phyloP scores from a whole-genome alignment of 2,797 vertebrate species.

The Eupleurogrammus muticus region DNA sequence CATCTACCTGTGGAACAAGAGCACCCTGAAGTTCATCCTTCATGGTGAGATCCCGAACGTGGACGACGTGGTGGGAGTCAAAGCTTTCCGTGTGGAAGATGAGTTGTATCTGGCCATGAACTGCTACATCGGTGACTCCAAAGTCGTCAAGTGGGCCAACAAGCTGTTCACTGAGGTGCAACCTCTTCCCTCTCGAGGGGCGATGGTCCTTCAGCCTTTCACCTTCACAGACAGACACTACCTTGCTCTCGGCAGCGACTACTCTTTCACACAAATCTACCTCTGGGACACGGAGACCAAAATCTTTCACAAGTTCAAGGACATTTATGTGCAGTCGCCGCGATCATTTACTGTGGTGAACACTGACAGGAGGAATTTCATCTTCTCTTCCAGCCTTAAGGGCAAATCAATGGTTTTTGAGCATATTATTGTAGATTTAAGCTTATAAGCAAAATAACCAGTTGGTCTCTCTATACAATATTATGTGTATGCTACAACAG shows the following conservation, averaged over 20 bases:
- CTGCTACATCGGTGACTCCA: conserved; percentile 97
- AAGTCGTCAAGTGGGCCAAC: conserved; percentile 92
- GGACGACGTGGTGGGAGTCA: conserved; percentile 94
- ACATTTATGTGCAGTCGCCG: conserved; percentile 96
- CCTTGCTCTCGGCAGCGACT: conserved; percentile 96
- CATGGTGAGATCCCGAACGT: conserved; percentile 91
- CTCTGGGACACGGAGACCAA: conserved; percentile 92
- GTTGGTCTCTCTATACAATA: conserved; percentile 9
- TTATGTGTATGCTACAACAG: conserved; percentile 35
- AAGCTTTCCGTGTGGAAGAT: conserved; percentile 89
- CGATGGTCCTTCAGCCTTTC: conserved; percentile 96
- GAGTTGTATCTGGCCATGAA: conserved; percentile 91
- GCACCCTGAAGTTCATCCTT: conserved; percentile 90
- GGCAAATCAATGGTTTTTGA: conserved; percentile 97
- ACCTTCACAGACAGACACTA: conserved; percentile 91
- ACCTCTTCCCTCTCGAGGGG: conserved; percentile 94
- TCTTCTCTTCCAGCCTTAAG: conserved; percentile 97
- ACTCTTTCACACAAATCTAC: conserved; percentile 97
- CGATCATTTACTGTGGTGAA: conserved; percentile 93
- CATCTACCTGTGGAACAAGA: conserved; percentile 96
- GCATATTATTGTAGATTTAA: conserved; percentile 93
- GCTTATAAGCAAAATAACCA: conserved; percentile 72
- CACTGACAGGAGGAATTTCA: conserved; percentile 92
- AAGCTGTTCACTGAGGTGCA: conserved; percentile 94
- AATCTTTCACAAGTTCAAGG: conserved; percentile 92